Conservation (phyloP, 2,888 invertebrate species). For the Tortrix viridana region DNA sequence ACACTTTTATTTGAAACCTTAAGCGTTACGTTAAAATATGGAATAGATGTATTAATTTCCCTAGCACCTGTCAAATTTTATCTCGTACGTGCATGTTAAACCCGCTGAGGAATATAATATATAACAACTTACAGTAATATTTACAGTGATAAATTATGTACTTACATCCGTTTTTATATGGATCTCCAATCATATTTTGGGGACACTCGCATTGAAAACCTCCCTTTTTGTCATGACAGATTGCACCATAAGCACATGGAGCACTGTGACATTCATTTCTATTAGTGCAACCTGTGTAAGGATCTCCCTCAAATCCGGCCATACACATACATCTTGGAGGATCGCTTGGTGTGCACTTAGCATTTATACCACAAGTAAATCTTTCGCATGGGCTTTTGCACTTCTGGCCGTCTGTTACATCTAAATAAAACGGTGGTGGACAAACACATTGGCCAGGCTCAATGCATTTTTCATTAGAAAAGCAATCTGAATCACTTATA, state of each 20-base stretch:
- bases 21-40: too few relatives aligned
- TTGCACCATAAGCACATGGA: conserved; percentile 94
- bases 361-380: conserved; percentile 94
- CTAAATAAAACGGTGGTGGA: conserved; percentile 94
- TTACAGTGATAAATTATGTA: too few relatives aligned
- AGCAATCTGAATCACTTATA: conserved; percentile 92
- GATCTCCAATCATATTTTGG: conserved; percentile 92
- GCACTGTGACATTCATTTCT: conserved; percentile 93
- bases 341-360: conserved; percentile 94
- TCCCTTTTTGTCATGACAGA: conserved; percentile 94
- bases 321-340: conserved; percentile 95
- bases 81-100: too few relatives aligned
- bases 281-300: conserved; percentile 92
- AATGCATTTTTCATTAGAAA: conserved; percentile 94
- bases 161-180: conserved; percentile 93
- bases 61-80: too few relatives aligned
- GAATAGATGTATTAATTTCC: too few relatives aligned
- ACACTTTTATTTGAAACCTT: too few relatives aligned
- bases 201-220: conserved; percentile 94
- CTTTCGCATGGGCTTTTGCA: conserved; percentile 97
- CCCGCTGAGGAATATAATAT: too few relatives aligned
- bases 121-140: too few relatives aligned
- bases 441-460: conserved; percentile 96
- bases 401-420: conserved; percentile 91
- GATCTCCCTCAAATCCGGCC: conserved; percentile 93